Base-by-base conservation (phyloP, 2,888 invertebrate genomes). In the Drosophila macrospina region DNA sequence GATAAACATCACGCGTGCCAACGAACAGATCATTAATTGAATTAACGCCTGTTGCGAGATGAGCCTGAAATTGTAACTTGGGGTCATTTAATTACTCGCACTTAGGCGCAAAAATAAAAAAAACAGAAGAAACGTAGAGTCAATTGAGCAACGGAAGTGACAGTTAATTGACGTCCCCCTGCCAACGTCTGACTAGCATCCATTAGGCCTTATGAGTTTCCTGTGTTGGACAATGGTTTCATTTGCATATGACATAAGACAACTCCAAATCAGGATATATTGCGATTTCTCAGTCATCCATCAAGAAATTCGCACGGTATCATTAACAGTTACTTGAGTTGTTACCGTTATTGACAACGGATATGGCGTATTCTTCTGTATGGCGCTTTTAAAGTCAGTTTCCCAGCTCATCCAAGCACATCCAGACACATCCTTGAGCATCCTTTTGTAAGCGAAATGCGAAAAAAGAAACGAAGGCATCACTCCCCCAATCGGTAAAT, bases 381-480 rank as follows among this genome's bases (percentile, higher is more conserved):
- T 88, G 88, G 85, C 86, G 88, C 88, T 85, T 80, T 83, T 69
- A 66, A 74, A 85, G 85, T 85, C 85, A 88, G 26, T 88, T 85
- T 85, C 85, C 87, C 85, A 85, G 88, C 69, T 44, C 60, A 56
- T 54, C 55, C 50, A 55, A 30, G 51, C 67, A 61, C 65, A 68
- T 36, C 51, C 51, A 42, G 47, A 28, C 67, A 61, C 65, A 73
- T 62, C 78, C 61, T 77, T 45, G 56, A 74, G 75, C 56, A 63
- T 69, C 73, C 57, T 79, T 60, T 30, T 32, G 13, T 64, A 15
- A 57, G 30, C 55, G 16, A 68, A 57, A 15, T 8, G 28, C 15
- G 32, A 30, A 13, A 51, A 48, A 8, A n/a, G 24, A 59, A 72
- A 55, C 52, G 20, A 20, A 20, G 20, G 20, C 60, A 80, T 83